A percentile compares a stretch with the other conserved stretches of the same genome.
Evolutionary conservation across 35 echinoderm and acorn worm species (phyloP).

Genomic region (Patiria miniata): DNA sequence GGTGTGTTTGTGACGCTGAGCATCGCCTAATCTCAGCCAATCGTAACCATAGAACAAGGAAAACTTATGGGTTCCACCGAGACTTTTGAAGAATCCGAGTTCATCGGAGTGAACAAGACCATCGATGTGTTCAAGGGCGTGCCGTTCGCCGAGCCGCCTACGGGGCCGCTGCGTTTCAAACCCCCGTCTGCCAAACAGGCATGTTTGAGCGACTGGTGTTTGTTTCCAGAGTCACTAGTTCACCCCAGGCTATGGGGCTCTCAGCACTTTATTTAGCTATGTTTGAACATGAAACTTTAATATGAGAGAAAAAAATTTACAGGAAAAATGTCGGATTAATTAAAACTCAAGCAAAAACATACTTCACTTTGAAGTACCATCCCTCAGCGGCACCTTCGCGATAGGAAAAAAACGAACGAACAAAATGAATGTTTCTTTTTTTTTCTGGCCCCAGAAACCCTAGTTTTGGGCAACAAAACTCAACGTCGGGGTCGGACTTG

Average conservation of each 20-base stretch:
- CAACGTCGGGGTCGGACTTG: not conserved
- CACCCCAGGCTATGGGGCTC: too few relatives aligned
- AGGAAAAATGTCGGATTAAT: too few relatives aligned
- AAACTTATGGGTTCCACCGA: slow-evolving; percentile 13
- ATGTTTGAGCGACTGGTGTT: too few relatives aligned
- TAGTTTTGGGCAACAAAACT: not conserved
- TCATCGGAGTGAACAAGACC: slow-evolving; percentile 27
- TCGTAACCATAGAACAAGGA: slow-evolving; percentile 31
- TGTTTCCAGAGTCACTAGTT: too few relatives aligned
- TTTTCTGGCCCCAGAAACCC: not conserved
- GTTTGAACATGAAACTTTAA: too few relatives aligned
- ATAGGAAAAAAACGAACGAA: too few relatives aligned
- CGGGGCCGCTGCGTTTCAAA: slow-evolving; percentile 49
- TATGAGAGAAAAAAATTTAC: too few relatives aligned
- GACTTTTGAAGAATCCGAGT: slow-evolving; percentile 22
- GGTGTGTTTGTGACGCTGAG: not conserved
- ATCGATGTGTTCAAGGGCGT: slow-evolving; percentile 63
- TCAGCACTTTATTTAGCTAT: too few relatives aligned
- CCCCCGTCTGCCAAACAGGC: slow-evolving; percentile 30
- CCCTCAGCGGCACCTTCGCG: too few relatives aligned
- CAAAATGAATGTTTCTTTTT: too few relatives aligned
- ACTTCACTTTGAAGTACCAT: too few relatives aligned
- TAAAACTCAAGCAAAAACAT: too few relatives aligned
- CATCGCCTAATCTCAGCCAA: not conserved
- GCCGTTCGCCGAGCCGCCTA: slow-evolving; percentile 67